phyloP scores from a whole-genome alignment of 1,140 invertebrate genomes.

The Pemphigus obesinymphae region DNA sequence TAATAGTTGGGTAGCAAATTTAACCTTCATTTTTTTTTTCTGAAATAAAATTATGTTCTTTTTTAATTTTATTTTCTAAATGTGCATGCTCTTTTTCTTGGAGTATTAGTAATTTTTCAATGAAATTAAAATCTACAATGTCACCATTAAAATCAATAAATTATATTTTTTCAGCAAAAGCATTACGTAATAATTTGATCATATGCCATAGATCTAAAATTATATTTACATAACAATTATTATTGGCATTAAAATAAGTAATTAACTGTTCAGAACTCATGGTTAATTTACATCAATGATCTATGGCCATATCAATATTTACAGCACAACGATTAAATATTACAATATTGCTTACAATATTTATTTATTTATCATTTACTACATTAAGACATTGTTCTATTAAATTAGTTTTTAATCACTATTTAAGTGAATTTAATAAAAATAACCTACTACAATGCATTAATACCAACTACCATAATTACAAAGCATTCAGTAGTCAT shows the following conservation, averaged over 20 bases:
- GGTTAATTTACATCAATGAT: background rate
- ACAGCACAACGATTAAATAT: background rate
- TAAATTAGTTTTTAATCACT: background rate
- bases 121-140: background rate
- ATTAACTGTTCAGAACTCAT: background rate
- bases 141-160: too few relatives aligned
- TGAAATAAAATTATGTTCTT: background rate
- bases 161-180: too few relatives aligned
- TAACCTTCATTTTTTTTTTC: background rate
- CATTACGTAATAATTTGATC: too few relatives aligned
- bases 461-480: background rate
- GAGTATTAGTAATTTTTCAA: background rate
- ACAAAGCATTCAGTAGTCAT: background rate
- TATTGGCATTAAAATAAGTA: background rate
- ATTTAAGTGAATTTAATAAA: background rate
- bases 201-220: too few relatives aligned
- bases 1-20: background rate
- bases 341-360: background rate
- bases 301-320: background rate
- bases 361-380: background rate
- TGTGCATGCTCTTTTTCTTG: background rate
- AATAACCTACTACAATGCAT: background rate
- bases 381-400: background rate
- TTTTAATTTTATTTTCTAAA: background rate
- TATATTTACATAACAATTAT: too few relatives aligned